Base-by-base conservation (phyloP, 2,113 vertebrate species). In the Mesocricetus auratus region DNA sequence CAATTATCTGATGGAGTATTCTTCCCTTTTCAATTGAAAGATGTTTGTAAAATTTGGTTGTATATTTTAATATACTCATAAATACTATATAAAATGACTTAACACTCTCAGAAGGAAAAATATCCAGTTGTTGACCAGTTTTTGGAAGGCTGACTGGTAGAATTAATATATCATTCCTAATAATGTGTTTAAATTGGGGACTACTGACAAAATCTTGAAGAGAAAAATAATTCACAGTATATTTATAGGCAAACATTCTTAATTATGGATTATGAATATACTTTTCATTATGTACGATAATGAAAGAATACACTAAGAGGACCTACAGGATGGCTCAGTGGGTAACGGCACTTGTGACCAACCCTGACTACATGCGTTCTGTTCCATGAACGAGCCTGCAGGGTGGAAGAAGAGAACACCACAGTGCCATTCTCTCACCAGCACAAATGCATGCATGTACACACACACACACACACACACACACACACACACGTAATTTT, bases 251-350 rank as follows among this genome's bases (percentile, higher is more conserved):
- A 73, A 91, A 93, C 12, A 86, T 86, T 93, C 26, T 91, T 71
- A 86, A 86, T 26, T 88, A 82, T 3, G 31, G 29, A 45, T 95
- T 85, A 82, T 75, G 64, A 81, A 79, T 79, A 90, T 3, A 92
- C 56, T 75, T 92, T 86, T 92, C 47, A 29, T 39, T 90, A 89
- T 89, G 47, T 93, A 50, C 88, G 31, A 90, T 83, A 94, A 95
- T 31, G 39, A 83, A 89, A 64, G 62, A 91, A 91, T 29, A 42
- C 58, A 64, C 16, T 62, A 45, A 85, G 24, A 45, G 58, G 81
- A 17, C 24, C 81, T 62, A n/a, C 24, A 62, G 26, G 81, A 62
- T 85, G n/a, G 58, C 39, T 62, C 24, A 83, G 58, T 45, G 58
- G 39, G n/a, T 64, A 83, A 60, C 62, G 33, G 19, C 26, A 64